Evolutionary conservation across 2,113 vertebrate genomes (phyloP), one percentile per base, ranked within the genome.

Genomic region (Leiothrix lutea): DNA sequence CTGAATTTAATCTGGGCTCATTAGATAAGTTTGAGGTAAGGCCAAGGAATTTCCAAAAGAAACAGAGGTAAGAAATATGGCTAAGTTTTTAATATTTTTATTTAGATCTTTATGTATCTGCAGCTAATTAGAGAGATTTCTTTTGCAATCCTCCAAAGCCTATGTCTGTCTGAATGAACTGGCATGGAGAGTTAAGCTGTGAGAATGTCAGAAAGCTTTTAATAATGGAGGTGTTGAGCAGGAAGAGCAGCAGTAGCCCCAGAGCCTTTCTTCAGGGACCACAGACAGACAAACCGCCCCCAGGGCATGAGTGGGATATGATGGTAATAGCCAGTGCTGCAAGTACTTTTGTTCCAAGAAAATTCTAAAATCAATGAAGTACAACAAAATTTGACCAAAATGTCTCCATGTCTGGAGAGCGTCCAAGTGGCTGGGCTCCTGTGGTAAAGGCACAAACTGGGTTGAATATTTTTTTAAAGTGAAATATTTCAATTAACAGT

Each of bases 301-400:
- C 19, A 47, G 42, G 47, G 21, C 12, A 58, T 0, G 0, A 35
- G 19, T 19, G 1, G 51, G 51, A 84, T 38, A 12, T 47, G 36
- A 80, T 9, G 10, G 48, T 48, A 72, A 83, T 11, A 70, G 19
- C 4, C 44, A 70, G 10, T 0, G 1, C 23, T 13, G 12, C 14
- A 77, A 88, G 16, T 17, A 25, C 40, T 75, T 70, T 35, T 57
- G 22, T 51, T 70, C 11, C 75, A 86, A 82, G 62, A 56, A 71
- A 87, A 88, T 21, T 56, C 28, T 67, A 94, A 93, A 94, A 84
- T 35, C 36, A 82, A 5, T 11, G 15, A 58, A 60, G 8, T 17
- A 8, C 47, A 86, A 94, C 6, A 48, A 1, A 8, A 62, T 70
- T 69, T 5, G 8, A 80, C 13, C 7, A 79, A 88, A 83, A 88